These are phyloP conservation scores for Stomatorhinus walkeri DNA, from an alignment of 2,797 vertebrate species.

Conservation along the genomic window DNA sequence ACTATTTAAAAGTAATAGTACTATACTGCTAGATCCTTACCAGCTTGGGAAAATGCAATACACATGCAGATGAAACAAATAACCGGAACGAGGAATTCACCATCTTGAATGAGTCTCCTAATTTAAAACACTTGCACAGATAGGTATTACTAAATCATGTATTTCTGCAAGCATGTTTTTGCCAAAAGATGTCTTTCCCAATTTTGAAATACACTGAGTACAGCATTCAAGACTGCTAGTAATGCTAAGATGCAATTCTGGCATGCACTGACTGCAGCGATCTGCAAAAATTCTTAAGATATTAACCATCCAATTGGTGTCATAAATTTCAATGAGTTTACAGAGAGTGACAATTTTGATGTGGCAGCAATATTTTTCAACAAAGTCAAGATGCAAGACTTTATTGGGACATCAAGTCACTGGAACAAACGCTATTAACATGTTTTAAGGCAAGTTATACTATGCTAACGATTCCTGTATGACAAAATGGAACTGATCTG, in stretches of 20 bases:
- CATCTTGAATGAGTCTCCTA: neutral
- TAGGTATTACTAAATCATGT: neutral
- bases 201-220: neutral
- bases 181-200: neutral
- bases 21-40: neutral
- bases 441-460: neutral
- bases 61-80: neutral
- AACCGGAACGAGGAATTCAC: neutral
- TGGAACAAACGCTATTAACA: neutral
- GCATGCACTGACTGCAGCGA: neutral
- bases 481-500: neutral
- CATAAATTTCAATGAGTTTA: neutral
- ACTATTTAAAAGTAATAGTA: neutral
- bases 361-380: neutral
- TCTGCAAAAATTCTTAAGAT: neutral
- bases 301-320: neutral
- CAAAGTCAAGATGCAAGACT: neutral
- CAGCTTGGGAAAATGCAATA: neutral
- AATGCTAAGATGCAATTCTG: neutral
- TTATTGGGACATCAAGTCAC: neutral
- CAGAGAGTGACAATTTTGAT: neutral
- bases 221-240: neutral
- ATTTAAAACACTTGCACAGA: neutral
- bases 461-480: neutral
- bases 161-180: neutral